phyloP scores from a whole-genome alignment of 1,140 invertebrate genomes.

The Diorhabda sublineata region DNA sequence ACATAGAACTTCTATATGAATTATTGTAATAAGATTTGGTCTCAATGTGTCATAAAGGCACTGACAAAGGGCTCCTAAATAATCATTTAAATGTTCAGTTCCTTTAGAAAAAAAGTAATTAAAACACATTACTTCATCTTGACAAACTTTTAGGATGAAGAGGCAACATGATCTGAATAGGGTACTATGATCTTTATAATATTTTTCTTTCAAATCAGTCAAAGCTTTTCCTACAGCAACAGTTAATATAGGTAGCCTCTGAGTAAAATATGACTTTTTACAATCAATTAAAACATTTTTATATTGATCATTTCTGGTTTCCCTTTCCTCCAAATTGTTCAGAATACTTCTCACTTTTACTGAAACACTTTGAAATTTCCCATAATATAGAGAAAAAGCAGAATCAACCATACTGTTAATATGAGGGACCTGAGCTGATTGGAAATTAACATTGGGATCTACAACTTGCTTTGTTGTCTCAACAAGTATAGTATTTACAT shows the following conservation, averaged over 20 bases:
- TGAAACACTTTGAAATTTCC: constrained; percentile 87
- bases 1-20: constrained; percentile 94
- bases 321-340: constrained; percentile 73
- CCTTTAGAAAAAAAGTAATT: constrained; percentile 79
- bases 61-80: constrained; percentile 81
- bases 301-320: constrained; percentile 67
- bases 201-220: constrained; percentile 61
- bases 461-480: constrained; percentile 72
- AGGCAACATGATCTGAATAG: constrained; percentile 83
- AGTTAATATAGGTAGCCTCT: constrained; percentile 68
- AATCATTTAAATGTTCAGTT: constrained; percentile 62
- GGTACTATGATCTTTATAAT: constrained; percentile 82
- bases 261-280: constrained; percentile 79
- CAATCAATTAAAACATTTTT: constrained; percentile 73
- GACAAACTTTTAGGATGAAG: constrained; percentile 84
- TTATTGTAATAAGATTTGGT: constrained; percentile 95
- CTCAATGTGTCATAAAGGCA: constrained; percentile 89
- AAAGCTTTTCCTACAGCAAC: constrained; percentile 75
- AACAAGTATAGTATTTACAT: constrained; percentile 38
- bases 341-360: constrained; percentile 78
- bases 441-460: constrained; percentile 47
- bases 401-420: constrained; percentile 56
- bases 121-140: constrained; percentile 88
- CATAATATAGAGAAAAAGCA: constrained; percentile 87
- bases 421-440: constrained; percentile 41